Conservation (phyloP, 2,888 invertebrate species). For the Meganola albula region DNA sequence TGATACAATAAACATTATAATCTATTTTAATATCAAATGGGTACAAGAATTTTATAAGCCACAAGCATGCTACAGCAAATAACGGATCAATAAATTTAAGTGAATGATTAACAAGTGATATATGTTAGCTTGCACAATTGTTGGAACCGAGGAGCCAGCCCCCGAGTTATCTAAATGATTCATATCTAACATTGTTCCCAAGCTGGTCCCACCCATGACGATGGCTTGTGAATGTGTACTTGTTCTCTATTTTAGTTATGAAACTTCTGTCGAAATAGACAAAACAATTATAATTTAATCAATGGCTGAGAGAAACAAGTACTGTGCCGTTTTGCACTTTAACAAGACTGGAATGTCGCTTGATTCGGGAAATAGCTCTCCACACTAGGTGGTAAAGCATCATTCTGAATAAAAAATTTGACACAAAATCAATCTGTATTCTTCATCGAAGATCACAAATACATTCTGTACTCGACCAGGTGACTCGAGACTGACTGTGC, state of each 20-base stretch:
- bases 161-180: conserved; percentile 66
- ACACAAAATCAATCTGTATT: conserved; percentile 44
- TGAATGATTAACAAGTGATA: conserved; percentile 36
- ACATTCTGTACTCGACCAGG: conserved; percentile 48
- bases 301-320: conserved; percentile 36
- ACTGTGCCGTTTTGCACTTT: conserved; percentile 58
- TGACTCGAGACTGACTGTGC: conserved; percentile 46
- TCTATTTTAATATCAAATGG: conserved; percentile 31
- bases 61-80: conserved; percentile 21
- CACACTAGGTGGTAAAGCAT: conserved; percentile 41
- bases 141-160: conserved; percentile 50
- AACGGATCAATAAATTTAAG: conserved; percentile 24
- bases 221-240: conserved; percentile 66
- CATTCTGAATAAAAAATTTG: conserved; percentile 39
- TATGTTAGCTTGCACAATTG: conserved; percentile 56
- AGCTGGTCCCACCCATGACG: conserved; percentile 78
- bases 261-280: conserved; percentile 17
- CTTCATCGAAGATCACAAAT: conserved; percentile 33
- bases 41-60: conserved; percentile 27
- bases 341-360: conserved; percentile 77
- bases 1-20: conserved; percentile 46
- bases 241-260: conserved; percentile 32
- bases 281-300: conserved; percentile 13
- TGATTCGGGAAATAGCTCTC: conserved; percentile 64
- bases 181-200: conserved; percentile 76